Percentiles rank a stretch among this genome's conserved stretches.
These are phyloP conservation scores for Drosophila siamana DNA, from an alignment of 2,888 invertebrate genomes.

Conservation along the genomic window DNA sequence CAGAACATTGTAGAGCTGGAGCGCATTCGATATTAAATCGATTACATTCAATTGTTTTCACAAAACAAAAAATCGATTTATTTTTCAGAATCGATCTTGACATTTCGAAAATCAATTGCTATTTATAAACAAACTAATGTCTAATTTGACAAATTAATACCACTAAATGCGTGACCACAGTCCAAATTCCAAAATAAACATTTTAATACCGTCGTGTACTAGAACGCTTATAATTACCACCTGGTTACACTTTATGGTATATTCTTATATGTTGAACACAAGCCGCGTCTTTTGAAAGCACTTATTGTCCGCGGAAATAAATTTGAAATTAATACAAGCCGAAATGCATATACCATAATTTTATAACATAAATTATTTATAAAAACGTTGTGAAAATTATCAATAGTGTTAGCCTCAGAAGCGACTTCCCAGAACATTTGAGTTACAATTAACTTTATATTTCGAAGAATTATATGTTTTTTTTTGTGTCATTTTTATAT, in stretches of 20 bases:
- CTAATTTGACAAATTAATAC: neutral
- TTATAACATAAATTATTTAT: no score
- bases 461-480: no score
- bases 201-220: neutral
- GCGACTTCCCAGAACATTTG: no score
- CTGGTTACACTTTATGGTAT: neutral
- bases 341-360: no score
- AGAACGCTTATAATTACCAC: neutral
- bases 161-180: neutral
- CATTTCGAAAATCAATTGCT: neutral
- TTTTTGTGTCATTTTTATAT: no score
- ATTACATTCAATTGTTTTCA: neutral
- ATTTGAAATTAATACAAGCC: no score
- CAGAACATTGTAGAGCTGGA: slow-evolving; percentile 29
- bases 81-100: neutral
- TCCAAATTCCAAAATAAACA: neutral
- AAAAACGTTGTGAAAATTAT: no score
- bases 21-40: neutral
- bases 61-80: neutral
- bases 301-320: neutral
- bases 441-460: no score
- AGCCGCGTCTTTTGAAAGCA: neutral
- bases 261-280: neutral
- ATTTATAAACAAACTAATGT: neutral
- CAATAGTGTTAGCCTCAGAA: no score